These are phyloP conservation scores for Melanophora roralis DNA, from an alignment of 2,888 invertebrate species.

Conservation along the genomic window DNA sequence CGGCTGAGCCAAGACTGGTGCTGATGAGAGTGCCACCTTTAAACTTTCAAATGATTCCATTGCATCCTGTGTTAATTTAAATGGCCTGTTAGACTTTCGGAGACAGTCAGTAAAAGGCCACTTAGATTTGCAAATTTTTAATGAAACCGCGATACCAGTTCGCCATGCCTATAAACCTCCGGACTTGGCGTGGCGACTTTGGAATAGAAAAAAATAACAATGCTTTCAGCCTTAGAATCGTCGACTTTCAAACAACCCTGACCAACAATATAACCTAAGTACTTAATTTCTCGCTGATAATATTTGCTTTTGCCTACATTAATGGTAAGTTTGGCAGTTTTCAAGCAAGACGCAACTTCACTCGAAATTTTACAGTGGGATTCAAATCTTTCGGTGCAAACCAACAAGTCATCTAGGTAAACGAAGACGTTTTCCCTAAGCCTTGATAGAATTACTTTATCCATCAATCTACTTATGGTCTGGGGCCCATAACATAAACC, in stretches of 20 bases:
- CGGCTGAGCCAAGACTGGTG: background rate
- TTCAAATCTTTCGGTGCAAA: no score
- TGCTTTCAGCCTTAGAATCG: background rate
- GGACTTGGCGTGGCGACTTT: background rate
- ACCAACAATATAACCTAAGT: slow-evolving; percentile 7
- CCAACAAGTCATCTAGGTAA: no score
- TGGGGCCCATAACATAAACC: slow-evolving; percentile 50
- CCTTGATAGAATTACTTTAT: slow-evolving; percentile 25
- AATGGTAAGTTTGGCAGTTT: no score
- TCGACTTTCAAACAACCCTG: background rate
- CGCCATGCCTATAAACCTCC: background rate
- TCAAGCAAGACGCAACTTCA: no score
- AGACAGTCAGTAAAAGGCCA: background rate
- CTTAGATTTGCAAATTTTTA: background rate
- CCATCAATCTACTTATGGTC: slow-evolving; percentile 44
- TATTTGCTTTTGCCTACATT: no score
- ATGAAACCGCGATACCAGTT: slow-evolving; percentile 9
- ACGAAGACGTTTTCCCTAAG: background rate
- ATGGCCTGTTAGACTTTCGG: background rate
- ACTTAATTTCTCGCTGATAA: background rate
- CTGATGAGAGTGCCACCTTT: background rate
- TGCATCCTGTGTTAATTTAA: background rate
- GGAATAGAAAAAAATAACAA: background rate
- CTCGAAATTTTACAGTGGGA: no score
- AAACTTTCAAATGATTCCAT: background rate